Base-by-base conservation (phyloP, 2,888 invertebrate species). In the Dryobota labecula region DNA sequence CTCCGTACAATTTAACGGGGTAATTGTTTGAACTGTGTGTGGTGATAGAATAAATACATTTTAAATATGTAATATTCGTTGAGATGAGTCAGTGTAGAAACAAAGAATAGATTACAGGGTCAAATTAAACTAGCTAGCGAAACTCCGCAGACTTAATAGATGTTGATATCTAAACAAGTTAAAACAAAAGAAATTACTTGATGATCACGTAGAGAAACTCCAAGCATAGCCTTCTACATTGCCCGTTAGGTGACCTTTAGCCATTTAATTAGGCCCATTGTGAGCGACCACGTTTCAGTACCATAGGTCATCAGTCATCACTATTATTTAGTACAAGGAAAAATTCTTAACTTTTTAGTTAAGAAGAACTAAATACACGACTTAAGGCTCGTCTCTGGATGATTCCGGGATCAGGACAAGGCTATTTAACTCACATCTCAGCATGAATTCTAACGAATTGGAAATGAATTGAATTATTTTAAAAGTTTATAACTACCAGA, bases 11-110 rank as follows among this genome's bases (percentile, higher is more conserved):
- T n/a, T 43, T 30, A 27, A 54, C 36, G 43, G 27, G 13, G 68
- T 18, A 47, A 41, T 49, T 41, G 61, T 27, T 13, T 38, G 20
- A 57, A 45, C 27, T 27, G 8, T 69, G 43, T 69, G 33, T 18
- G 18, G n/a, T 9, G 15, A 15, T n/a, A 38, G 7, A 61, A 64
- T 45, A n/a, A 45, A 27, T 27, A 27, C 13, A 41, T 41, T 33
- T 20, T 4, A 27, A 41, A 41, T 41, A 1, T 18, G 6, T 18
- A 18, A 18, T 18, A 6, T n/a, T n/a, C 0, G 8, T n/a, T 15
- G 15, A 15, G n/a, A 15, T n/a, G 20, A 13, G 30, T 20, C 53
- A 30, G 20, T 54, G 54, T 56, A n/a, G 2, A 20, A 54, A 30
- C 13, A 20, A 18, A 18, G 0, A 54, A 18, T 53, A 24, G 24